These are phyloP conservation scores for Salvelinus namaycush DNA, from an alignment of 2,113 vertebrate species.

Conservation along the genomic window DNA sequence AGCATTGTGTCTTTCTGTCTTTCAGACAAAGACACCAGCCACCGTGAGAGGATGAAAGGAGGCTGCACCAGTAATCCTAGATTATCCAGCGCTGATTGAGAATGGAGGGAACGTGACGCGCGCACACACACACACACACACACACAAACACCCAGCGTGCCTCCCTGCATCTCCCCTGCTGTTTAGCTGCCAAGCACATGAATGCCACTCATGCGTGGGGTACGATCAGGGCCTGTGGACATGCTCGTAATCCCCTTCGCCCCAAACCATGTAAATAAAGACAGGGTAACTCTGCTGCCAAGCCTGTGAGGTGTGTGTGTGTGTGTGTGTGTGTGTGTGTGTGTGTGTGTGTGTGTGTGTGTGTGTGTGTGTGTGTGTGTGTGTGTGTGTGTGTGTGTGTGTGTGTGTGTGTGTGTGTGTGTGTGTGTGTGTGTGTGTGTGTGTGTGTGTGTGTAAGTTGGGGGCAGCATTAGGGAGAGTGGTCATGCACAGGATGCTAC, in stretches of 20 bases:
- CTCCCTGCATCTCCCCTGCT: constrained; percentile 10
- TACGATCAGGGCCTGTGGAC: constrained; percentile 54
- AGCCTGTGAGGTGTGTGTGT: background rate
- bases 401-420: background rate
- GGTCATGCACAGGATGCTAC: background rate
- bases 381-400: constrained; percentile 17
- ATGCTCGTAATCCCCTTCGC: constrained; percentile 34
- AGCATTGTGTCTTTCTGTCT: constrained; percentile 32
- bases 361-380: background rate
- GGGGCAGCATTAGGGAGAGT: background rate
- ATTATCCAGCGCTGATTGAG: constrained; percentile 62
- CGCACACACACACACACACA: too few relatives aligned
- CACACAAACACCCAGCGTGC: too few relatives aligned
- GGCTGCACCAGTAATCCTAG: constrained; percentile 53
- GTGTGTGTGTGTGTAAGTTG: background rate
- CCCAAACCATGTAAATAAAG: constrained; percentile 62
- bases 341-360: constrained; percentile 3
- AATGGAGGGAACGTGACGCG: constrained; percentile 38
- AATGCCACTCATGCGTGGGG: constrained; percentile 64
- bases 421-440: background rate
- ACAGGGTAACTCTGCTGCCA: background rate
- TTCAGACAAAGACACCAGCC: constrained; percentile 14
- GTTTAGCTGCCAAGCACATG: constrained; percentile 58
- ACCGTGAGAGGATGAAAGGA: background rate
- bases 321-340: background rate